Evolutionary conservation across 2,888 invertebrate species (phyloP).

Genomic region (Agriopis marginaria): DNA sequence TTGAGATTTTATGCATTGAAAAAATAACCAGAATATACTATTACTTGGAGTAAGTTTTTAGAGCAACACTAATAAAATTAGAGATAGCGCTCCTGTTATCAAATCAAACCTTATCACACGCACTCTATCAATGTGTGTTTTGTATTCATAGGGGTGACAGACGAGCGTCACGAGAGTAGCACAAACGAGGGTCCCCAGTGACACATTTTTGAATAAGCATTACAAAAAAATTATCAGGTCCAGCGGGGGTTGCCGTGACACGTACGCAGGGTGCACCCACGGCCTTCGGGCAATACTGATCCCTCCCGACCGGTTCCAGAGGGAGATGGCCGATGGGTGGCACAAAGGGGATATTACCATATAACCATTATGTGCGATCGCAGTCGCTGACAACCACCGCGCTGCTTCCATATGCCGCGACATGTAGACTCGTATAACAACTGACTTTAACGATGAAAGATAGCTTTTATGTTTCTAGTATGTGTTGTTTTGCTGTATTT

Average conservation of each 20-base stretch:
- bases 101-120: constrained; percentile 41
- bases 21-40: neutral
- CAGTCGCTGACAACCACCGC: constrained; percentile 57
- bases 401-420: constrained; percentile 59
- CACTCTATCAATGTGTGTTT: constrained; percentile 45
- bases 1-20: neutral
- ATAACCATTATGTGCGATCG: constrained; percentile 66
- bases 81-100: constrained; percentile 14
- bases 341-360: constrained; percentile 61
- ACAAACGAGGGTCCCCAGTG: constrained; percentile 64
- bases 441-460: constrained; percentile 47
- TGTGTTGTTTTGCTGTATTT: constrained; percentile 1
- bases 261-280: constrained; percentile 31
- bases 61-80: constrained; percentile 4
- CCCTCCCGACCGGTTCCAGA: constrained; percentile 32
- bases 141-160: constrained; percentile 51
- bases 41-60: neutral
- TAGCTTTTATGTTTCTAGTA: constrained; percentile 23
- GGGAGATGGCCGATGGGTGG: constrained; percentile 36
- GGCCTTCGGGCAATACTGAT: constrained; percentile 29
- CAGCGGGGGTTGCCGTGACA: constrained; percentile 52
- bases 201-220: constrained; percentile 70
- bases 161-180: constrained; percentile 54
- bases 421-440: constrained; percentile 55
- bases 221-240: constrained; percentile 57